phyloP scores from a whole-genome alignment of 1,140 invertebrate species.

The Drosophila carrolli region DNA sequence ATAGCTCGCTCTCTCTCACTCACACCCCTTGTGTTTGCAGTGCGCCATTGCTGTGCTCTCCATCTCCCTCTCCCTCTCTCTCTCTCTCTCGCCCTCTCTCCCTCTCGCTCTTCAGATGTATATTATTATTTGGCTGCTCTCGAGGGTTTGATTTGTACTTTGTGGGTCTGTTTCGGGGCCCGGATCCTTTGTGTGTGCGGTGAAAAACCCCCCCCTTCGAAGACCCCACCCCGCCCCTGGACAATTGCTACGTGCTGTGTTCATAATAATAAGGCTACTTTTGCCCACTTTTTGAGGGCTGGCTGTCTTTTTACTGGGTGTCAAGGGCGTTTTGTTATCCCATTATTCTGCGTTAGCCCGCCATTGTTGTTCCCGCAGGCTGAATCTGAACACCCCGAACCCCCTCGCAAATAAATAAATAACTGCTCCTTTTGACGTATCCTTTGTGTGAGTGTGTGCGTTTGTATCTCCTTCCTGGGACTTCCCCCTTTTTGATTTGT shows the following conservation, averaged over 20 bases:
- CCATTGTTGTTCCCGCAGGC: conserved; percentile 60
- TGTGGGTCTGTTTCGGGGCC: conserved; percentile 45
- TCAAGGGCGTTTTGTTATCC: conserved; percentile 85
- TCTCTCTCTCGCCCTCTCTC: conserved; percentile 15
- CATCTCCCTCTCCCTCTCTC: conserved; percentile 19
- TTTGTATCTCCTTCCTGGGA: conserved; percentile 30
- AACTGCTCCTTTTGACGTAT: conserved; percentile 83
- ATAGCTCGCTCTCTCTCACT: conserved; percentile 22
- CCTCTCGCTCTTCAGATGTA: conserved; percentile 31
- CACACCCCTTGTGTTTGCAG: conserved; percentile 55
- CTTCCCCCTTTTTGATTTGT: conserved; percentile 76
- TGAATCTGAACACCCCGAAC: not conserved
- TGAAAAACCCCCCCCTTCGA: conserved; percentile 4
- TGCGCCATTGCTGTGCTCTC: conserved; percentile 68
- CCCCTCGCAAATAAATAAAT: conserved; percentile 79
- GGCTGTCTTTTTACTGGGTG: conserved; percentile 83
- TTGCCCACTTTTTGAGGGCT: conserved; percentile 65
- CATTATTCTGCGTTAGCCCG: conserved; percentile 83
- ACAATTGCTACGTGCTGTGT: conserved; percentile 76
- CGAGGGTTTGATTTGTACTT: conserved; percentile 82
- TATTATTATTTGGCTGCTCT: conserved; percentile 74
- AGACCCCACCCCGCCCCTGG: conserved; percentile 2
- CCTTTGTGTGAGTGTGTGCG: conserved; percentile 25
- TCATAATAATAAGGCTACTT: conserved; percentile 83
- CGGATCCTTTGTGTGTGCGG: conserved; percentile 54